Conservation (phyloP, 2,797 vertebrate genomes). For the Ispidina picta region DNA sequence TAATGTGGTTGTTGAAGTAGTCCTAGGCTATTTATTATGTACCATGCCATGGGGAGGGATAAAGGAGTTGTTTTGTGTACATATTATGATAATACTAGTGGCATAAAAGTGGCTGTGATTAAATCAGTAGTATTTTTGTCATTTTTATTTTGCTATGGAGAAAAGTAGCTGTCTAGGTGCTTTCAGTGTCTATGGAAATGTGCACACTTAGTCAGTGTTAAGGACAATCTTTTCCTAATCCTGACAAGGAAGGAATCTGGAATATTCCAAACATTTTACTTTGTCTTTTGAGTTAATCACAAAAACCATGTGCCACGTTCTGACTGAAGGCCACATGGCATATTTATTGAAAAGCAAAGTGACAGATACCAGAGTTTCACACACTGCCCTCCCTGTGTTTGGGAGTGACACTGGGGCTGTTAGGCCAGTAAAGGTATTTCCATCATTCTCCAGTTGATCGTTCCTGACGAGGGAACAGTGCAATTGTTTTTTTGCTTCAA, state of each 20-base stretch:
- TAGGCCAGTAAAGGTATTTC: not conserved
- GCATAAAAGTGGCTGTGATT: not conserved
- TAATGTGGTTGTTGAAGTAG: not conserved
- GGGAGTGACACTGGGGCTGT: not conserved
- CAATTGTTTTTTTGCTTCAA: not conserved
- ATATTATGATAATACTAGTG: not conserved
- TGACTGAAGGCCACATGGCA: not conserved
- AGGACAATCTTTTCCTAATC: not conserved
- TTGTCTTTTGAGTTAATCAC: conserved; percentile 5
- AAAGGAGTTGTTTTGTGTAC: not conserved
- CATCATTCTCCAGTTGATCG: not conserved
- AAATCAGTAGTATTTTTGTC: not conserved
- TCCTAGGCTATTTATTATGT: not conserved
- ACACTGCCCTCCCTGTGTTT: not conserved
- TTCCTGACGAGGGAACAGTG: not conserved
- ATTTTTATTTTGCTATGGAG: not conserved
- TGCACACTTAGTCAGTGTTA: not conserved
- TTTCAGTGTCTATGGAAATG: not conserved
- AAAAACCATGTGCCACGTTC: not conserved
- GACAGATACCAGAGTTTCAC: not conserved
- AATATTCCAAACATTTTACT: not conserved
- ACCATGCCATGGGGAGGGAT: not conserved
- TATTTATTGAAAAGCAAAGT: conserved; percentile 1
- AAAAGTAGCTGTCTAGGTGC: not conserved
- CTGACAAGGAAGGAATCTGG: conserved; percentile 7